These are phyloP conservation scores for Iphiclides podalirius DNA, from an alignment of 2,888 invertebrate genomes.

Conservation along the genomic window DNA sequence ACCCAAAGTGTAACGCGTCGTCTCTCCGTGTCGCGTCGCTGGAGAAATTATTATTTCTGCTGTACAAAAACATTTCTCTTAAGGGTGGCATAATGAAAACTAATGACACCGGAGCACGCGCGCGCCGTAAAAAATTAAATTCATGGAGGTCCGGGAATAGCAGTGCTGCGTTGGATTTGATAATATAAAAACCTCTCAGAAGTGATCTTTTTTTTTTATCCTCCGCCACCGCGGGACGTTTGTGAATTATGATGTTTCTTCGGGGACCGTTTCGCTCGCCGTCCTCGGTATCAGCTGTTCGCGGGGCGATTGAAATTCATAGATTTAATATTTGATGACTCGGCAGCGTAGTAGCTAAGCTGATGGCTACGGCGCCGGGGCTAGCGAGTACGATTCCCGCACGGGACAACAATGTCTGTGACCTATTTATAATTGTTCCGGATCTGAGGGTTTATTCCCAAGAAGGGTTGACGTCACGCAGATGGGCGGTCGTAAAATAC, in stretches of 20 bases:
- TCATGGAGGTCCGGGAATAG: slow-evolving; percentile 66
- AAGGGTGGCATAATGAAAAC: slow-evolving; percentile 70
- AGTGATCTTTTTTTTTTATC: slow-evolving; percentile 45
- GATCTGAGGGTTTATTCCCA: no score
- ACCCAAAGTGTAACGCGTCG: not conserved
- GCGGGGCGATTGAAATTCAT: not conserved
- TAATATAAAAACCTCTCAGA: slow-evolving; percentile 36
- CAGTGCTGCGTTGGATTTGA: slow-evolving; percentile 51
- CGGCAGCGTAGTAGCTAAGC: no score
- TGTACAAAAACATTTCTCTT: slow-evolving; percentile 33
- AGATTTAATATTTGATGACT: not conserved
- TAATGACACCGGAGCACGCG: slow-evolving; percentile 67
- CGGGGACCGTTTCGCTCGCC: slow-evolving; percentile 12
- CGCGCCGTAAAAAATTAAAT: slow-evolving; percentile 69
- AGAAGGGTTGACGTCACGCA: no score
- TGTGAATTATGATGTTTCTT: slow-evolving; percentile 41
- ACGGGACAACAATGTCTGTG: no score
- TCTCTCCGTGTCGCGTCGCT: no score
- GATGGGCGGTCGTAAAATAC: no score
- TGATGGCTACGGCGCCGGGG: no score
- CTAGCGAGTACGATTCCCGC: no score
- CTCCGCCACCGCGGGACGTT: slow-evolving; percentile 38
- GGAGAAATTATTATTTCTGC: no score
- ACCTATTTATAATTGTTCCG: no score
- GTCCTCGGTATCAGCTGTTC: slow-evolving; percentile 11